phyloP scores from a whole-genome alignment of 2,797 vertebrate species.

The Benthosema pterotum region DNA sequence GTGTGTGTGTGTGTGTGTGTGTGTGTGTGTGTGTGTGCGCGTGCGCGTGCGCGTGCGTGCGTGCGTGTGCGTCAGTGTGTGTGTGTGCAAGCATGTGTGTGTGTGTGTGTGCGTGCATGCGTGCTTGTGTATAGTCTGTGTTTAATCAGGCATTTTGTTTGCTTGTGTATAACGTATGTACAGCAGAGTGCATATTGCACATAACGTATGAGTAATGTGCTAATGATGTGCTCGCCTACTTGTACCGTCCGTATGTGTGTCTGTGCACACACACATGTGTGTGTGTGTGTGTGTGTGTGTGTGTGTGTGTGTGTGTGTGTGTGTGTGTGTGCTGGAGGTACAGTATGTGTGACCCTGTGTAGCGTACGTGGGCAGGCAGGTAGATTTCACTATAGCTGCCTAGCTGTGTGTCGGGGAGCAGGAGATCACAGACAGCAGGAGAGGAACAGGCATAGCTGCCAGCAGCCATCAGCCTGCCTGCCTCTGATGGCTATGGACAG shows the following conservation, averaged over 20 bases:
- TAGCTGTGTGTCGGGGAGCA: slow-evolving; percentile 76
- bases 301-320: too few relatives aligned
- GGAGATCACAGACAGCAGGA: slow-evolving; percentile 86
- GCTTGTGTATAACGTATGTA: too few relatives aligned
- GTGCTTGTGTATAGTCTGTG: slow-evolving; percentile 13
- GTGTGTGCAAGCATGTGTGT: slow-evolving; percentile 9
- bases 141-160: too few relatives aligned
- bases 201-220: too few relatives aligned
- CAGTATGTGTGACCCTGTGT: slow-evolving; percentile 37
- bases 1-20: slow-evolving; percentile 4
- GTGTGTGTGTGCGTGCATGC: slow-evolving; percentile 6
- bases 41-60: slow-evolving; percentile 11
- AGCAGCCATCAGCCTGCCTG: slow-evolving; percentile 77
- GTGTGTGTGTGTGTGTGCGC: background rate
- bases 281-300: background rate
- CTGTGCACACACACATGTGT: too few relatives aligned
- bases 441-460: slow-evolving; percentile 84
- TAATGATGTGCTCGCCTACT: too few relatives aligned
- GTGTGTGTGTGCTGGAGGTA: slow-evolving; percentile 1
- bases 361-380: slow-evolving; percentile 48
- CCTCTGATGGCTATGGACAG: slow-evolving; percentile 69
- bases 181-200: too few relatives aligned
- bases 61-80: background rate
- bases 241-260: too few relatives aligned
- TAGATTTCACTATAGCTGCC: slow-evolving; percentile 53